Evolutionary conservation across 2,113 vertebrate genomes (phyloP).

Genomic region (Entomyzon cyanotis): DNA sequence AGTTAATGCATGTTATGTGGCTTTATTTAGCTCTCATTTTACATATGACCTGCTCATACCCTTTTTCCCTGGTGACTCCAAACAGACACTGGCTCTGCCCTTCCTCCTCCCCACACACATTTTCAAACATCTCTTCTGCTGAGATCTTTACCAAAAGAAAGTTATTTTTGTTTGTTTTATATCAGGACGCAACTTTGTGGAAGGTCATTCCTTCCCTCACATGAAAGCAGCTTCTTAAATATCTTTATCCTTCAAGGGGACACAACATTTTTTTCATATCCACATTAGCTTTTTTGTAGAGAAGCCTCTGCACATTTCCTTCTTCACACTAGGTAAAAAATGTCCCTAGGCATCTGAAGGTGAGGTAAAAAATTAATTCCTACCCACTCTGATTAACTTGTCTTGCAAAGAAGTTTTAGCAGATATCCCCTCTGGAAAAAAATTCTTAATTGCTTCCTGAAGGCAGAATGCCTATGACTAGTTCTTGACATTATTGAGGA

Average conservation of each 20-base stretch:
- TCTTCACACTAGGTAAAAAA: neutral
- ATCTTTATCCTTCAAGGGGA: neutral
- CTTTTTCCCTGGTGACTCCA: neutral
- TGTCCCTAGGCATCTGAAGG: neutral
- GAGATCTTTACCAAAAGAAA: neutral
- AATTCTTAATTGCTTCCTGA: slow-evolving; percentile 20
- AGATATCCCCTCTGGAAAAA: slow-evolving; percentile 13
- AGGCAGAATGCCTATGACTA: neutral
- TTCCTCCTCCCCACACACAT: neutral
- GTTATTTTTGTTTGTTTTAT: neutral
- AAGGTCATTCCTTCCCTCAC: neutral
- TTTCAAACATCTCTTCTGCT: neutral
- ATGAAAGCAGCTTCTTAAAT: neutral
- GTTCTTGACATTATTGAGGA: slow-evolving; percentile 1
- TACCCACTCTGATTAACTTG: slow-evolving; percentile 25
- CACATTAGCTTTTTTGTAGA: neutral
- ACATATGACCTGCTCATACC: neutral
- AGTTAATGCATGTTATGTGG: neutral
- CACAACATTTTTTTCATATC: neutral
- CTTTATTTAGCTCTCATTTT: neutral
- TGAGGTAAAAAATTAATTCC: slow-evolving; percentile 1
- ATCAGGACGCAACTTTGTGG: neutral
- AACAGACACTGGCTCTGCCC: neutral
- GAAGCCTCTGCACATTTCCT: neutral
- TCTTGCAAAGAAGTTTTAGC: slow-evolving; percentile 17